phyloP scores from a whole-genome alignment of 2,113 vertebrate genomes.

The Brevimyrus niger region DNA sequence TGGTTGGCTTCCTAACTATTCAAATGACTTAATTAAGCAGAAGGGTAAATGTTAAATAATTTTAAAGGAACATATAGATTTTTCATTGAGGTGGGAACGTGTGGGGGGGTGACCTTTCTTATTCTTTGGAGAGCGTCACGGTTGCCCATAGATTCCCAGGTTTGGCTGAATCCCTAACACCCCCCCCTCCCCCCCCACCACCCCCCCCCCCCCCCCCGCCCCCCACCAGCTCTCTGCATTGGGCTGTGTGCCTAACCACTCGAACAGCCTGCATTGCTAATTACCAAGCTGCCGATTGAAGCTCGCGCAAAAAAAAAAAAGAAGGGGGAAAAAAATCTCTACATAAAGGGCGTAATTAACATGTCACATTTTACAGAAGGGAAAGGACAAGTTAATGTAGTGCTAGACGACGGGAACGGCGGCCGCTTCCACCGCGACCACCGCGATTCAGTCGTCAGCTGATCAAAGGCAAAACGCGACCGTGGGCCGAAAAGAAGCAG shows the following conservation, averaged over 20 bases:
- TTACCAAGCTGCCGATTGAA: neutral
- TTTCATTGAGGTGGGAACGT: neutral
- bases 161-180: neutral
- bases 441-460: neutral
- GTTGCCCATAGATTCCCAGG: neutral
- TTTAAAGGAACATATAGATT: neutral
- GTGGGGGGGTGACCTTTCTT: neutral
- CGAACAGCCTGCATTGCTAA: neutral
- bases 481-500: neutral
- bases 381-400: constrained; percentile 13
- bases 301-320: neutral
- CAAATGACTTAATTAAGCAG: neutral
- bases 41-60: neutral
- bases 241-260: neutral
- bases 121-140: neutral
- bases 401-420: neutral
- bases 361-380: neutral
- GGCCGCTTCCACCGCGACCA: neutral
- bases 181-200: neutral
- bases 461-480: neutral
- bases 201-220: neutral
- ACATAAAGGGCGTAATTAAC: neutral
- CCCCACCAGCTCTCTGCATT: neutral
- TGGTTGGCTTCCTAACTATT: neutral
- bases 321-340: neutral